Evolutionary conservation across 2,797 vertebrate species (phyloP).

Genomic region (Tinamus major): DNA sequence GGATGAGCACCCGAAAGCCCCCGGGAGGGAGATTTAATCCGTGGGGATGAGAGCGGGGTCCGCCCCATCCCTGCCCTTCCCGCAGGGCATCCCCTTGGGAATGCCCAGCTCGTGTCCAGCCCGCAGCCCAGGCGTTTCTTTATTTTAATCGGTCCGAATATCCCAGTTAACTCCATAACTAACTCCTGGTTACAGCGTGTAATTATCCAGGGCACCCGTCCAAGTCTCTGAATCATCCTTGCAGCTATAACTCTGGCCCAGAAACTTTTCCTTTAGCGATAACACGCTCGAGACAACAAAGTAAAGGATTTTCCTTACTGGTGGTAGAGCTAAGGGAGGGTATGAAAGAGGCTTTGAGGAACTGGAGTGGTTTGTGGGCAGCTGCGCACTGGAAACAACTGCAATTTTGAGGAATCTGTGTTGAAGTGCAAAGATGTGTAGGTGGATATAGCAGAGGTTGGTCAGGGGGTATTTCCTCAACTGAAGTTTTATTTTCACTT

Average conservation of each 20-base stretch:
- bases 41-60: background rate
- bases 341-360: background rate
- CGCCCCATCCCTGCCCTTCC: background rate
- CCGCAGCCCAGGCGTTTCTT: background rate
- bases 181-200: background rate
- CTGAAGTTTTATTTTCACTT: background rate
- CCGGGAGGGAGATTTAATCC: background rate
- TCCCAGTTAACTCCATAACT: background rate
- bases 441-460: background rate
- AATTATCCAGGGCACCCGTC: constrained; percentile 14
- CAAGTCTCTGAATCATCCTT: constrained; percentile 58
- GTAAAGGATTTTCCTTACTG: background rate
- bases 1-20: background rate
- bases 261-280: constrained; percentile 28
- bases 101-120: background rate
- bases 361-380: constrained; percentile 7
- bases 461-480: background rate
- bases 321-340: background rate
- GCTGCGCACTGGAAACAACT: background rate
- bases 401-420: background rate
- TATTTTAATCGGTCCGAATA: background rate
- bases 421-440: background rate
- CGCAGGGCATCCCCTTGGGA: background rate
- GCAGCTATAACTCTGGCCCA: constrained; percentile 24
- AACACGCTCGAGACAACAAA: constrained; percentile 4